Conservation (phyloP, 2,113 vertebrate genomes). For the Galeopterus variegatus region DNA sequence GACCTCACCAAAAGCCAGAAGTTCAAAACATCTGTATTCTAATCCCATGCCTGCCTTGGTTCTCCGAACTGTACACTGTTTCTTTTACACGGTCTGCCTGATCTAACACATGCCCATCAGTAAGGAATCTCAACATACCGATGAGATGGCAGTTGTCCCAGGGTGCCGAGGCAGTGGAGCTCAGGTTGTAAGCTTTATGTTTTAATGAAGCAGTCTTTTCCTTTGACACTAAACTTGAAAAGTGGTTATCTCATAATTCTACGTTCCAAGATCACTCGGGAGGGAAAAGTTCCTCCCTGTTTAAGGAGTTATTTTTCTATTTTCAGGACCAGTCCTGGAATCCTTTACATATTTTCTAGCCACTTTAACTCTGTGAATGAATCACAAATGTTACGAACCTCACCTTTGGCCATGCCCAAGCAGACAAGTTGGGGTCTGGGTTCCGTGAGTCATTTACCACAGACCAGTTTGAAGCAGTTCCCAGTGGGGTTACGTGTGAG, state of each 20-base stretch:
- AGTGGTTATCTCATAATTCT: background rate
- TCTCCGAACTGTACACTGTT: background rate
- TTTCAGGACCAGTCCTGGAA: background rate
- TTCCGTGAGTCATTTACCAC: slow-evolving; percentile 52
- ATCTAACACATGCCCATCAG: background rate
- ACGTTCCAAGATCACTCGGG: background rate
- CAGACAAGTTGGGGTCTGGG: background rate
- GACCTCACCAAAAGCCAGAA: background rate
- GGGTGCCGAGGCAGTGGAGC: background rate
- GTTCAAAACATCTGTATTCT: slow-evolving; percentile 16
- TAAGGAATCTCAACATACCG: background rate
- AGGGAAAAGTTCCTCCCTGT: background rate
- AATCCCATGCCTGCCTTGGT: background rate
- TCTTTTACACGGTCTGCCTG: background rate
- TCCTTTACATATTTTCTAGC: background rate
- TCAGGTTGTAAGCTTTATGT: background rate
- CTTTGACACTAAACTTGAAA: slow-evolving; percentile 24
- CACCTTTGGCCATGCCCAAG: background rate
- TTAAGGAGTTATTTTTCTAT: slow-evolving; percentile 14
- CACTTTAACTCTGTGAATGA: background rate
- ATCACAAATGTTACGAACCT: background rate
- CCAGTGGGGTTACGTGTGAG: slow-evolving; percentile 70
- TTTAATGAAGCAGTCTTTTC: background rate
- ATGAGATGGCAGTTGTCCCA: no score
- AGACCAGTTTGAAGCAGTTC: slow-evolving; percentile 61